These are phyloP conservation scores for Eciton burchellii DNA, from an alignment of 1,140 invertebrate genomes.

Conservation along the genomic window DNA sequence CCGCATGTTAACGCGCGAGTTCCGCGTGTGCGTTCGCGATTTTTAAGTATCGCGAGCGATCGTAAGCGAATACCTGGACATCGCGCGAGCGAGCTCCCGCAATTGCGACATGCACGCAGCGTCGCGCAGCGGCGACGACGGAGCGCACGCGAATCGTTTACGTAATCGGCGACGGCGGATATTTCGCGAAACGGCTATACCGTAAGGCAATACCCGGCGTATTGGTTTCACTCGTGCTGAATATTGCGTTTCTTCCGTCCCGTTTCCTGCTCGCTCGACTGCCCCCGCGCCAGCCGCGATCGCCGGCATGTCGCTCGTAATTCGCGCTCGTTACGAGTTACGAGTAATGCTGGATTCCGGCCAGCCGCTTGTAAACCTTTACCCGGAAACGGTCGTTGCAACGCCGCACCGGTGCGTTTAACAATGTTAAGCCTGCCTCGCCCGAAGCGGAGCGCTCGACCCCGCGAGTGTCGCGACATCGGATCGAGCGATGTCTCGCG, in stretches of 20 bases:
- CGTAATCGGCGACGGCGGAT: conserved; percentile 53
- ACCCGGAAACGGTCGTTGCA: conserved; percentile 28
- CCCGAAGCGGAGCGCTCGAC: not conserved
- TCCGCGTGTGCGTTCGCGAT: too few relatives aligned
- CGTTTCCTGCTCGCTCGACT: not conserved
- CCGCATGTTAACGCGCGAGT: not conserved
- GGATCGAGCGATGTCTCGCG: too few relatives aligned
- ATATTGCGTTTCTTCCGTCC: conserved; percentile 63
- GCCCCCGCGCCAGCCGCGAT: not conserved
- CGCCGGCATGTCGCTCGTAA: not conserved
- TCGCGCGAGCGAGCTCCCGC: not conserved
- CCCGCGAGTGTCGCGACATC: conserved; percentile 9
- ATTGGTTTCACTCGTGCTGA: conserved; percentile 63
- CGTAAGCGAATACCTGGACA: not conserved
- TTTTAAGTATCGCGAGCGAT: too few relatives aligned
- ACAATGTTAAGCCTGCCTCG: conserved; percentile 44
- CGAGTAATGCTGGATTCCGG: conserved; percentile 33
- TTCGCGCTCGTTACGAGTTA: not conserved
- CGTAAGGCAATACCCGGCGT: conserved; percentile 63
- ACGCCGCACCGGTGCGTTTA: not conserved
- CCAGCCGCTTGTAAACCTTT: conserved; percentile 35
- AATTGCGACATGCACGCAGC: conserved; percentile 25
- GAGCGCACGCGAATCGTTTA: conserved; percentile 31
- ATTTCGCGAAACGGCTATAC: conserved; percentile 36
- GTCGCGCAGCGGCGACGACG: not conserved